phyloP scores from a whole-genome alignment of 2,797 vertebrate genomes.

The Ctenopoma kingsleyae region DNA sequence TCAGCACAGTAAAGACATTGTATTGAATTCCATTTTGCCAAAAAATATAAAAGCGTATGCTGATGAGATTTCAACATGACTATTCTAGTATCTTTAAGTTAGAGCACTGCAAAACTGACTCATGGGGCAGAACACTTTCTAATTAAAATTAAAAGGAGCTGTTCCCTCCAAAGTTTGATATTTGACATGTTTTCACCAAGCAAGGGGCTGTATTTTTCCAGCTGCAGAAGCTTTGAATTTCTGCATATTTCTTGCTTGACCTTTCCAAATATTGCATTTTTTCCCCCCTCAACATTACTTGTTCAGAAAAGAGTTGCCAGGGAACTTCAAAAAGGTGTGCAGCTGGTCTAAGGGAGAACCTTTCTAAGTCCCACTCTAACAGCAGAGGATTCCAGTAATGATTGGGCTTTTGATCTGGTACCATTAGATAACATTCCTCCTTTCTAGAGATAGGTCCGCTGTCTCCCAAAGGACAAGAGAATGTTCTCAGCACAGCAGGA shows the following conservation, averaged over 20 bases:
- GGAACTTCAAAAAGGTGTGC: slow-evolving; percentile 58
- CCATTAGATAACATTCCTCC: slow-evolving; percentile 75
- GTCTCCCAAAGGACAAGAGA: slow-evolving; percentile 61
- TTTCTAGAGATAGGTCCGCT: slow-evolving; percentile 64
- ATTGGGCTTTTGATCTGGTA: slow-evolving; percentile 76
- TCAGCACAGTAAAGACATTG: slow-evolving; percentile 30
- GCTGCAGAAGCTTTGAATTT: slow-evolving; percentile 44
- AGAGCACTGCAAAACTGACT: slow-evolving; percentile 38
- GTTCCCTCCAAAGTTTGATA: slow-evolving; percentile 45
- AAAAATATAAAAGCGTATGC: slow-evolving; percentile 5
- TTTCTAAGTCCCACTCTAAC: slow-evolving; percentile 67
- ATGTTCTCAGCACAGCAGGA: slow-evolving; percentile 45
- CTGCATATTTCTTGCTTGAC: slow-evolving; percentile 68
- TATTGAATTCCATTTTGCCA: slow-evolving; percentile 20
- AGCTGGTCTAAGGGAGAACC: slow-evolving; percentile 57
- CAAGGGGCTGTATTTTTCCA: slow-evolving; percentile 20
- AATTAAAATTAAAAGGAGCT: slow-evolving; percentile 48
- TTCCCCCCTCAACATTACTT: slow-evolving; percentile 19
- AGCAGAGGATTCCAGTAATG: slow-evolving; percentile 66
- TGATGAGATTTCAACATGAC: slow-evolving; percentile 31
- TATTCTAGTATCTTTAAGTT: slow-evolving; percentile 25
- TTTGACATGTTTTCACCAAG: slow-evolving; percentile 51
- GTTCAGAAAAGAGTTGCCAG: slow-evolving; percentile 58
- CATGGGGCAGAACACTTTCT: slow-evolving; percentile 22
- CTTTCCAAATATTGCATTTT: slow-evolving; percentile 49